Evolutionary conservation across 2,797 vertebrate genomes (phyloP).

Genomic region (Pangasius sanitwongsei): DNA sequence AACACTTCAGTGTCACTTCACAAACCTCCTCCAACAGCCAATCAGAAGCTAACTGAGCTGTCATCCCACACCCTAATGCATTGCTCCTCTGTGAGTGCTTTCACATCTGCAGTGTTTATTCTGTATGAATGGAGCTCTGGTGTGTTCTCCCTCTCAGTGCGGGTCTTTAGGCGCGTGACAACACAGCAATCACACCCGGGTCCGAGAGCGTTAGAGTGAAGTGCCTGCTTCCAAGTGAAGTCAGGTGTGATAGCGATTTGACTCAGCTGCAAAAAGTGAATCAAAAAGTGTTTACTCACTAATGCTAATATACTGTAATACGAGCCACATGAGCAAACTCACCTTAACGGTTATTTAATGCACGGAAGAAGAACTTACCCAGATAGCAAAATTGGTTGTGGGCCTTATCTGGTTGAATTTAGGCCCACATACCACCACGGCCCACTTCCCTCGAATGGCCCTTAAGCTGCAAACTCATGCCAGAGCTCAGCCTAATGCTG

Average conservation of each 20-base stretch:
- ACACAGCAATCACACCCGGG: neutral
- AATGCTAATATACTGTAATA: neutral
- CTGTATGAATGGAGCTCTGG: neutral
- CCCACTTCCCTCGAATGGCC: too few species aligned
- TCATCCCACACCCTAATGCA: neutral
- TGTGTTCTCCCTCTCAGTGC: neutral
- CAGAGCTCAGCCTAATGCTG: too few species aligned
- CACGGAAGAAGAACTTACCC: neutral
- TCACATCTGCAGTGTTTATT: neutral
- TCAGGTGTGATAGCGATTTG: neutral
- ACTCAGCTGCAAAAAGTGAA: neutral
- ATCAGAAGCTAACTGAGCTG: neutral
- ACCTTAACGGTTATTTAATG: neutral
- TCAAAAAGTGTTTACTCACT: neutral
- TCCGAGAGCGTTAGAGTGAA: neutral
- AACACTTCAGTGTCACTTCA: neutral
- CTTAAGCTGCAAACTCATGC: too few species aligned
- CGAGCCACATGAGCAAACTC: neutral
- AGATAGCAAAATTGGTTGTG: too few species aligned
- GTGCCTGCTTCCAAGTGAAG: neutral
- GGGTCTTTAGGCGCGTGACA: neutral
- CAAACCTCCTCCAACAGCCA: neutral
- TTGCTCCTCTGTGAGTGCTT: neutral
- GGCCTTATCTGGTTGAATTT: too few species aligned
- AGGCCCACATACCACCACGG: too few species aligned